Conservation (phyloP, 2,888 invertebrate genomes). For the Calameuta idolon region DNA sequence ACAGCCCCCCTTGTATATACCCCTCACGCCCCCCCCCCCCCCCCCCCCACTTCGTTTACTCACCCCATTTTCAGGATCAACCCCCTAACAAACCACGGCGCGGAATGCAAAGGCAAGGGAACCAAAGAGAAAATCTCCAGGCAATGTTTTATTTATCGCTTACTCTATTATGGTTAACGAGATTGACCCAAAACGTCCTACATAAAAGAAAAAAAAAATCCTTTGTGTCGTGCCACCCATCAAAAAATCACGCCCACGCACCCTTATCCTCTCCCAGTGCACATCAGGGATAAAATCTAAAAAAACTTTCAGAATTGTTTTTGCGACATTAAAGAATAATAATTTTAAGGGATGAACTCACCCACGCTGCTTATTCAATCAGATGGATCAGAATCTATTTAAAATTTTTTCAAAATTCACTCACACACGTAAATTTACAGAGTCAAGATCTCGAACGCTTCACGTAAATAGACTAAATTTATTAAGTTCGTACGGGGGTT, state of each 20-base stretch:
- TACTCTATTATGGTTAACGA: neutral
- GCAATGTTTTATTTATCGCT: neutral
- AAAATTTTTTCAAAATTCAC: neutral
- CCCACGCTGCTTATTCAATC: neutral
- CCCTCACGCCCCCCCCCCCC: too few species aligned
- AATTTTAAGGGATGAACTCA: too few species aligned
- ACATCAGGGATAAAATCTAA: neutral
- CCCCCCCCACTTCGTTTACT: neutral
- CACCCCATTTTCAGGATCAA: neutral
- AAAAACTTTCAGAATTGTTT: neutral
- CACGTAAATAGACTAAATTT: neutral
- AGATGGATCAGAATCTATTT: neutral
- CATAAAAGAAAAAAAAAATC: neutral
- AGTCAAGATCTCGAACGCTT: neutral
- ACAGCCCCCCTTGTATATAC: neutral
- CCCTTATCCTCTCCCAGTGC: neutral
- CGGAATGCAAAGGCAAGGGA: neutral
- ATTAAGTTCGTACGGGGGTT: neutral
- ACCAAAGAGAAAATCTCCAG: neutral
- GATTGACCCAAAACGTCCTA: neutral
- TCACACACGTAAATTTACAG: too few species aligned
- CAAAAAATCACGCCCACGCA: neutral
- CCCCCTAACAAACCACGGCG: neutral
- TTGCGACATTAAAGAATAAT: neutral
- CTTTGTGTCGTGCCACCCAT: neutral